phyloP scores from a whole-genome alignment of 2,113 vertebrate genomes.

The Eptesicus fuscus region DNA sequence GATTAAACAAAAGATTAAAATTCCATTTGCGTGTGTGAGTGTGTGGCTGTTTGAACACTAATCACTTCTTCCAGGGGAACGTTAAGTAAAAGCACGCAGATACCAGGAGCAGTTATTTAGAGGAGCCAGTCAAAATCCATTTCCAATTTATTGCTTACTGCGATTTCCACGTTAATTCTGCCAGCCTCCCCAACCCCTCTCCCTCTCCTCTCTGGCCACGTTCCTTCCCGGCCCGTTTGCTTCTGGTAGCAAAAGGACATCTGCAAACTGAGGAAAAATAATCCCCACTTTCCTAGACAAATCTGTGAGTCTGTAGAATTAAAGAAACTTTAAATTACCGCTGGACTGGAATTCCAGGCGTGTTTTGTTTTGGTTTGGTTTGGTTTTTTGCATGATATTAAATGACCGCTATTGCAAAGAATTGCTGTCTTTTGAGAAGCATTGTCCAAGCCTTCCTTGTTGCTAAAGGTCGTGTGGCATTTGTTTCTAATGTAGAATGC shows the following conservation, averaged over 20 bases:
- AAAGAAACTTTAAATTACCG: slow-evolving; percentile 23
- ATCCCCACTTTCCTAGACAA: slow-evolving; percentile 43
- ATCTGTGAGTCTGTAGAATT: background rate
- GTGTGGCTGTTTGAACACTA: slow-evolving; percentile 68
- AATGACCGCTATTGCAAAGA: background rate
- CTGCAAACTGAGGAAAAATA: slow-evolving; percentile 58
- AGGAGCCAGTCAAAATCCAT: slow-evolving; percentile 76
- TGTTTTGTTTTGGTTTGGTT: background rate
- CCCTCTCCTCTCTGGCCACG: background rate
- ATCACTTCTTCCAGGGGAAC: slow-evolving; percentile 67
- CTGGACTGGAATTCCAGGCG: background rate
- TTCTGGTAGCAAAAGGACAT: slow-evolving; percentile 63
- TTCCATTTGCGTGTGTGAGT: slow-evolving; percentile 70
- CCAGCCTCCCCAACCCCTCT: background rate
- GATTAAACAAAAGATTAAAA: slow-evolving; percentile 82
- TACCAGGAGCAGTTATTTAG: slow-evolving; percentile 74
- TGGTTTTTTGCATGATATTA: background rate
- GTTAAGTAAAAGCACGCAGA: slow-evolving; percentile 73
- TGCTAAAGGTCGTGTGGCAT: background rate
- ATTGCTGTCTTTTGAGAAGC: background rate
- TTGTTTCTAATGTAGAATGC: background rate
- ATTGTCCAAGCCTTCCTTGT: background rate
- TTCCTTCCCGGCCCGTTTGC: slow-evolving; percentile 11
- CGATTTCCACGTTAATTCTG: slow-evolving; percentile 69
- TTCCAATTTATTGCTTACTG: slow-evolving; percentile 75